Evolutionary conservation across 2,113 vertebrate species (phyloP), one percentile per base, ranked within the genome.

Genomic region (Muntiacus muntjak): DNA sequence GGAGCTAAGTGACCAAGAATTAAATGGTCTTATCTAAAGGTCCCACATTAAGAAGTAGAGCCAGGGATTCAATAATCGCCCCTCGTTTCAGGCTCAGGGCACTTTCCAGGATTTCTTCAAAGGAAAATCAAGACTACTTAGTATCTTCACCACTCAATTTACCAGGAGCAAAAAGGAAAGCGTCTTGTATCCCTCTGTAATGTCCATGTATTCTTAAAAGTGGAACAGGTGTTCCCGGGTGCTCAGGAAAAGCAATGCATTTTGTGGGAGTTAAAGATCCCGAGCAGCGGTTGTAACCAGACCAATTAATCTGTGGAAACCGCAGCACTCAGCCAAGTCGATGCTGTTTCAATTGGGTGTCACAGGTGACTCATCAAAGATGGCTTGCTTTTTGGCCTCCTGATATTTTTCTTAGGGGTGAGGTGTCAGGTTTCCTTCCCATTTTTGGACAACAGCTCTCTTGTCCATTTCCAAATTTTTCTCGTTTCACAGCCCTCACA

Each of bases 291-390:
- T 33, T 78, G 64, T 60, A 62, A 92, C 25, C 23, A 78, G 71
- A 93, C 67, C 76, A 40, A 78, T 50, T 33, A 43, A 89, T 58
- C 81, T 82, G 76, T 78, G 86, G 83, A 89, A 95, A 91, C 60
- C 30, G 7, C 28, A 96, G 33, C 55, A 83, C 36, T 30, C 1
- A 6, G 89, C 50, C 94, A 82, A 93, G 45, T 47, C 11, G 47
- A 90, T 55, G 94, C 76, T 26, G 57, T 64, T 87, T 91, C 95
- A 94, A 40, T 7, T 57, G 76, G 52, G 78, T 89, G 55, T 93
- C 96, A 91, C 94, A 97, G 95, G 95, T 97, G 97, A 94, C 81
- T 92, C 96, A 86, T 91, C 62, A 82, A 55, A 92, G 76, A 86
- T 57, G 83, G 62, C 81, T 89, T 83, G 83, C 71, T 83, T 95